phyloP scores from a whole-genome alignment of 1,140 invertebrate genomes.

The Diploscapter pachys region DNA sequence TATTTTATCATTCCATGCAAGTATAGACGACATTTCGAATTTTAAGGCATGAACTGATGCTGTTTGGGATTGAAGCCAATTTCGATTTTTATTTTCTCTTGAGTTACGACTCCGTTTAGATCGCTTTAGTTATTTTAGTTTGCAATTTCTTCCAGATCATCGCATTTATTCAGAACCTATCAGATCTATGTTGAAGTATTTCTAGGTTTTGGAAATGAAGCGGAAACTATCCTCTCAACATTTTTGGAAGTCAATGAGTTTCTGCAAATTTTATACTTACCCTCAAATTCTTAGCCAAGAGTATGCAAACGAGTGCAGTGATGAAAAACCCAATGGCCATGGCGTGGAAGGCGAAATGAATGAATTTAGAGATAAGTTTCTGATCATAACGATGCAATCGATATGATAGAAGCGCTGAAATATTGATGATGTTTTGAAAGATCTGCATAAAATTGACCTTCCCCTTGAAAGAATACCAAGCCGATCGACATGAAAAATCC shows the following conservation, averaged over 20 bases:
- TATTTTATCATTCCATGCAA: too few species aligned
- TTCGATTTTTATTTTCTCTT: too few species aligned
- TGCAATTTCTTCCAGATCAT: background rate
- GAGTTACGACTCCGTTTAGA: too few species aligned
- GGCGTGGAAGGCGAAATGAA: slow-evolving; percentile 31
- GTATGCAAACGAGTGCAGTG: slow-evolving; percentile 25
- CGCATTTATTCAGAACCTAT: too few species aligned
- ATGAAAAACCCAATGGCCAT: slow-evolving; percentile 20
- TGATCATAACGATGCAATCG: slow-evolving; percentile 33
- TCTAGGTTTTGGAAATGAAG: too few species aligned
- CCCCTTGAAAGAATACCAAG: slow-evolving; percentile 38
- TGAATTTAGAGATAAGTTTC: slow-evolving; percentile 28
- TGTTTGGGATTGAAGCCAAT: too few species aligned
- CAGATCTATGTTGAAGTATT: too few species aligned
- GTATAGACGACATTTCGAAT: too few species aligned
- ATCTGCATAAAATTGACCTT: slow-evolving; percentile 4
- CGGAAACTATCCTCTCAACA: too few species aligned
- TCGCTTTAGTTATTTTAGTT: too few species aligned
- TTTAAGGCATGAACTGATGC: too few species aligned
- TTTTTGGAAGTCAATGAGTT: too few species aligned
- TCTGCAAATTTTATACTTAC: background rate
- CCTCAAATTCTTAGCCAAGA: slow-evolving; percentile 25
- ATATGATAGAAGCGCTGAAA: slow-evolving; percentile 35
- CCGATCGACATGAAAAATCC: slow-evolving; percentile 34
- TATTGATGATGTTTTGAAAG: background rate